Evolutionary conservation across 2,888 invertebrate species (phyloP).

Genomic region (Notodromas monacha): DNA sequence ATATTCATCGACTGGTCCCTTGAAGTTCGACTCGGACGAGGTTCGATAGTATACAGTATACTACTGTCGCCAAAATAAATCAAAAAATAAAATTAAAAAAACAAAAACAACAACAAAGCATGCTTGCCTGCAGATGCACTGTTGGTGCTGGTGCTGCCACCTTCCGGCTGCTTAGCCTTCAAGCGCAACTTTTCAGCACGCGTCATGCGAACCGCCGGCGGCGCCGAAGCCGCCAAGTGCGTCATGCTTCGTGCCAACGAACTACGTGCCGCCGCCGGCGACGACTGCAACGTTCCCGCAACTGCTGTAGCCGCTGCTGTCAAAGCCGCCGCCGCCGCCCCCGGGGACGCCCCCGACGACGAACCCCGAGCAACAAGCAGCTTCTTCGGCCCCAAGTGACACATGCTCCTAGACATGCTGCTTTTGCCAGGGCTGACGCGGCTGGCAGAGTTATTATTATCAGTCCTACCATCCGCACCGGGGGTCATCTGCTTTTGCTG

Average conservation of each 20-base stretch:
- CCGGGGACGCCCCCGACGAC: conserved; percentile 25
- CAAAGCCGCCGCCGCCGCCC: conserved; percentile 14
- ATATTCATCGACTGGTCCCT: too few species aligned
- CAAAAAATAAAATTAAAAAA: conserved; percentile 5
- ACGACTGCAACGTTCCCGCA: conserved; percentile 9
- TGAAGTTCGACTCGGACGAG: too few species aligned
- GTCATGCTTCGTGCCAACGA: too few species aligned
- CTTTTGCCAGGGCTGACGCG: too few species aligned
- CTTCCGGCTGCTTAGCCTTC: conserved; percentile 15
- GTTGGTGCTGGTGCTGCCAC: conserved; percentile 7
- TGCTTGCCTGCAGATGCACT: neutral
- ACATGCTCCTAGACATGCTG: too few species aligned
- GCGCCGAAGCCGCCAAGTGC: too few species aligned
- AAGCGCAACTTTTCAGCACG: conserved; percentile 17
- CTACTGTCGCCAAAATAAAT: neutral
- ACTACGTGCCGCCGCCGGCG: conserved; percentile 11
- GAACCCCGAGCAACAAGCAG: conserved; percentile 9
- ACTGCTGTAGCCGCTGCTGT: conserved; percentile 7
- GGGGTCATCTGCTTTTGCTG: conserved; percentile 10
- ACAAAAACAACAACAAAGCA: neutral
- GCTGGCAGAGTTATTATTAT: too few species aligned
- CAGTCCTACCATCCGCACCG: too few species aligned
- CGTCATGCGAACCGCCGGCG: conserved; percentile 18
- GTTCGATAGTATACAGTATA: too few species aligned
- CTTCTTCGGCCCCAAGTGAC: too few species aligned